Evolutionary conservation across 1,140 invertebrate genomes (phyloP).

Genomic region (Pseudomyrmex gracilis): DNA sequence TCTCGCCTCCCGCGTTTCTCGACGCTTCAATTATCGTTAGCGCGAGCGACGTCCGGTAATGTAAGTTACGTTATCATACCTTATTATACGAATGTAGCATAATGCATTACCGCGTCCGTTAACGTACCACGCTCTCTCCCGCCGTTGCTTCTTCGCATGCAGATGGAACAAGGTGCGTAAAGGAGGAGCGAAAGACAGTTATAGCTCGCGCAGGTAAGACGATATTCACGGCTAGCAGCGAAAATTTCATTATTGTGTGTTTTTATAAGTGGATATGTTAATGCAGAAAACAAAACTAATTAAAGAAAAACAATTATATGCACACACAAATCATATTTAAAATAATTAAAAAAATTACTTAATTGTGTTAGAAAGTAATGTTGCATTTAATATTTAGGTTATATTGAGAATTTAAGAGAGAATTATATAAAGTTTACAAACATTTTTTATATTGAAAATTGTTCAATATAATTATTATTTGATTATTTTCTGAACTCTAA

Average conservation of each 20-base stretch:
- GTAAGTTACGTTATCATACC: constrained; percentile 60
- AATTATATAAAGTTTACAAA: neutral
- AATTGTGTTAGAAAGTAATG: constrained; percentile 8
- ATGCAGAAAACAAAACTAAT: constrained; percentile 17
- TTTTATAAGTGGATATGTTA: constrained; percentile 41
- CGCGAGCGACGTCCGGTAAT: constrained; percentile 55
- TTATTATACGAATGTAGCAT: constrained; percentile 60
- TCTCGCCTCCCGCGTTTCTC: constrained; percentile 49
- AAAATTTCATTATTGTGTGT: constrained; percentile 40
- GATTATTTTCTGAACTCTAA: too few relatives aligned
- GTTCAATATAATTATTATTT: too few relatives aligned
- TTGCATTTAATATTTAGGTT: neutral
- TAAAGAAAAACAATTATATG: neutral
- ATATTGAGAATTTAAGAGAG: neutral
- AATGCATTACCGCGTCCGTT: constrained; percentile 58
- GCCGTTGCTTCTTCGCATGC: constrained; percentile 26
- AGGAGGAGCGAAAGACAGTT: constrained; percentile 33
- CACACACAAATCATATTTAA: neutral
- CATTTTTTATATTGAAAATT: neutral
- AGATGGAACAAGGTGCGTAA: constrained; percentile 50
- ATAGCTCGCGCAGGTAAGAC: constrained; percentile 41
- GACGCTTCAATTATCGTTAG: constrained; percentile 59
- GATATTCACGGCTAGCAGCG: constrained; percentile 24
- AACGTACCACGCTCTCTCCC: constrained; percentile 36
- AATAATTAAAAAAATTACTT: constrained; percentile 30